Evolutionary conservation across 2,888 invertebrate genomes (phyloP), one percentile per base, ranked within the genome.

Genomic region (Perdita meconis): DNA sequence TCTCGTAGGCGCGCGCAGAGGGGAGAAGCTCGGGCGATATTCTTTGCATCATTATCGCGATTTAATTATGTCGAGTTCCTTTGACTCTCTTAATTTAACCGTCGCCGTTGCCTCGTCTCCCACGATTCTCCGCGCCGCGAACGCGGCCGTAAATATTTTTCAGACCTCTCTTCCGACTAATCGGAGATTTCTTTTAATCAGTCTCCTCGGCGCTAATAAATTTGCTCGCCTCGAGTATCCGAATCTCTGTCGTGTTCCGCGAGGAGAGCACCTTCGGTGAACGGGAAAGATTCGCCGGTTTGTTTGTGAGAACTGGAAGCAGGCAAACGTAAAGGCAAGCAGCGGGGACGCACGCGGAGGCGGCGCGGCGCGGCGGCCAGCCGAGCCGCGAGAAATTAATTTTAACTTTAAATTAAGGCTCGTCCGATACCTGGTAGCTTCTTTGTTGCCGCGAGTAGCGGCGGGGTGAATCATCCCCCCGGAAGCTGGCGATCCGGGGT

Each of bases 401-500:
- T 92, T 92, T 86, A 92, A 92, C 89, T 92, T 92, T 92, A 92
- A 92, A 92, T 92, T 92, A 92, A 92, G 90, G 91, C 90, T 90
- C 88, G 87, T 84, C 87, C 89, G 89, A 92, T 92, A 91, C 89
- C 90, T 89, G 90, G 89, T 86, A 86, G 86, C 88, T 72, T 89
- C 90, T 92, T 92, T 92, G 92, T 92, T 89, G 89, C 87, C 83
- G 82, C 82, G 68, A 79, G 82, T 85, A 82, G 77, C 79, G 79
- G 47, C 57, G 78, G 78, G 78, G 66, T 78, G 78, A 84, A 87
- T 84, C 87, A 84, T 80, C 81, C 81, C 66, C 66, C 57, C 34
- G 74, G 64, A 82, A 63, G 73, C 56, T 63, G 69, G 67, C 60
- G 74, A 73, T 60, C 50, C 71, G 51, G 71, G 75, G 67, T n/a